Evolutionary conservation across 2,113 vertebrate species (phyloP), one percentile per base, ranked within the genome.

Genomic region (Procavia capensis): DNA sequence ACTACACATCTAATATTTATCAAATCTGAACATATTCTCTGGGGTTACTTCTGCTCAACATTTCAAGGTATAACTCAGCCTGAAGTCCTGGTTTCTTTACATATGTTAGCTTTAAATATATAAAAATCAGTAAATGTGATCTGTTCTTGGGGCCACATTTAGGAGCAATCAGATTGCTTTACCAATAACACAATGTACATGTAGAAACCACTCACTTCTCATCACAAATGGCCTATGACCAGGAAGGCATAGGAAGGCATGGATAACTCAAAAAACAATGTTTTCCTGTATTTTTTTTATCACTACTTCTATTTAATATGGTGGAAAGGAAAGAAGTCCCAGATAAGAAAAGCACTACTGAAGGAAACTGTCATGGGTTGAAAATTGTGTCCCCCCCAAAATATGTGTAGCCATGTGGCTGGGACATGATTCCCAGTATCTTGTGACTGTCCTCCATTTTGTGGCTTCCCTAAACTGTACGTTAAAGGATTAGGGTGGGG

Each of bases 231-330:
- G 8, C 14, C 43, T 25, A 2, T 0, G 3, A 80, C 14, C 39
- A 57, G 50, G 16, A 64, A 25, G 41, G 27, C 61, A 14, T 8
- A 57, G 50, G 16, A 64, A 25, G 41, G 27, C 61, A 14, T 8
- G 6, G 82, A 54, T n/a, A 24, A 11, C 17, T 3, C 4, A n/a
- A 27, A n/a, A 9, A 27, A 64, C 59, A 47, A 36, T 50, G 16
- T 76, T 63, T 91, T 91, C 82, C 85, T 82, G 25, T 43, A 24
- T 9, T n/a, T n/a, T n/a, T n/a, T n/a, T n/a, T n/a, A n/a, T n/a
- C n/a, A n/a, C n/a, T n/a, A n/a, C n/a, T n/a, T n/a, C n/a, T n/a
- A n/a, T n/a, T n/a, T n/a, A n/a, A n/a, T n/a, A n/a, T n/a, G n/a
- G n/a, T n/a, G n/a, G n/a, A n/a, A n/a, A n/a, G n/a, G n/a, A n/a